Evolutionary conservation across 2,888 invertebrate genomes (phyloP).

Genomic region (Lapara coniferarum): DNA sequence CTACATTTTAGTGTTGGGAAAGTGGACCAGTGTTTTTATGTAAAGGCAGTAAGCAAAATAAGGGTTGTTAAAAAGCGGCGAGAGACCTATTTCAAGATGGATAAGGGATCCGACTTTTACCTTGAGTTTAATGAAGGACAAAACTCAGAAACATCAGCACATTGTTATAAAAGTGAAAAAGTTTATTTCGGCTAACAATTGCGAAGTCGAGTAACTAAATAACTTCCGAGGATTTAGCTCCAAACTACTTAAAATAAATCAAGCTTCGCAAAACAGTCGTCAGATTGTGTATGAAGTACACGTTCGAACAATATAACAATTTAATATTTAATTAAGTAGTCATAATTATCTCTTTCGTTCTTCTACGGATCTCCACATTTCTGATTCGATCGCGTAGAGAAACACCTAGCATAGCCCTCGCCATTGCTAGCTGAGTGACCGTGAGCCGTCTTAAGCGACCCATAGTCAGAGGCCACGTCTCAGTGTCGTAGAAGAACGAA

Average conservation of each 20-base stretch:
- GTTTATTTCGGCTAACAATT: constrained; percentile 30
- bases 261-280: background rate
- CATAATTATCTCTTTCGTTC: too few species aligned
- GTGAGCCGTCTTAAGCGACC: too few species aligned
- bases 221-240: constrained; percentile 5
- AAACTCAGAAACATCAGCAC: constrained; percentile 41
- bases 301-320: background rate
- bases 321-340: background rate
- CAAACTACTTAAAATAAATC: background rate
- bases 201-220: constrained; percentile 25
- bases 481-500: too few species aligned
- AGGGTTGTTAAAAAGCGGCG: constrained; percentile 27
- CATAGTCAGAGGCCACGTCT: too few species aligned
- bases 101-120: constrained; percentile 47
- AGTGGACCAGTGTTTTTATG: background rate
- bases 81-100: constrained; percentile 41
- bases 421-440: too few species aligned
- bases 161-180: constrained; percentile 33
- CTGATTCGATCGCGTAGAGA: too few species aligned
- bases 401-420: too few species aligned
- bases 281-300: background rate
- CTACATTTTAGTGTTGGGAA: background rate
- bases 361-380: too few species aligned
- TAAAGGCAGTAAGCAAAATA: constrained; percentile 22
- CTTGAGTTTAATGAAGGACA: constrained; percentile 51